Base-by-base conservation (phyloP, 2,113 vertebrate genomes). In the Ictalurus punctatus region DNA sequence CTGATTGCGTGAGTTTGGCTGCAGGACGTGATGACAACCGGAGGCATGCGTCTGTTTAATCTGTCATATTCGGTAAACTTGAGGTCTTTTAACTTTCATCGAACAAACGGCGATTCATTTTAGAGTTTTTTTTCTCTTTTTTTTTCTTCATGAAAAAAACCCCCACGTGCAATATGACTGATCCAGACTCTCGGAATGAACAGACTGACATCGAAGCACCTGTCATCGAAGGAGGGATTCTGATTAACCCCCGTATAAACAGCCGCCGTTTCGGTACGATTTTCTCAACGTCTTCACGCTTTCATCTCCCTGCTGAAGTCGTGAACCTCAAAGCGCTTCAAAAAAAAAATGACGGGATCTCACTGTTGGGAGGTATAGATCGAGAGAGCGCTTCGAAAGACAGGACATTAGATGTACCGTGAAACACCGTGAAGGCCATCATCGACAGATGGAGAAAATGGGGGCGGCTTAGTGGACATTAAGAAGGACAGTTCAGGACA, bases 1-100 rank as follows among this genome's bases (percentile, higher is more conserved):
- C n/a, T 81, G 76, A 86, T 78, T 92, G 85, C 69, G 59, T 69
- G 44, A 44, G 61, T 91, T 88, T 79, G 85, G 71, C 87, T 86
- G 14, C 52, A 80, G 84, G 78, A 85, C 80, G 74, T 67, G 80
- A 87, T 89, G 71, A 89, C 74, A 90, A 86, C 81, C 76, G 86
- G 78, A 82, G 78, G 82, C 87, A 44, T 65, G 27, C 34, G 37
- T 76, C 48, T 88, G 69, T 86, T 83, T 80, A n/a, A 89, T 84
- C 17, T 52, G 52, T 83, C 86, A 88, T 73, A 80, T 86, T 86
- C 54, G 73, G 74, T 61, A 87, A 91, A 89, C 79, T 80, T 63
- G 61, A 67, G 87, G 71, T 25, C 23, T 25, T 85, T 58, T 81
- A 76, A 59, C 88, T 90, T 89, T 84, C 54, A 34, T 65, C 58